phyloP scores from a whole-genome alignment of 2,797 vertebrate genomes.

The Gymnopithys bicolor region DNA sequence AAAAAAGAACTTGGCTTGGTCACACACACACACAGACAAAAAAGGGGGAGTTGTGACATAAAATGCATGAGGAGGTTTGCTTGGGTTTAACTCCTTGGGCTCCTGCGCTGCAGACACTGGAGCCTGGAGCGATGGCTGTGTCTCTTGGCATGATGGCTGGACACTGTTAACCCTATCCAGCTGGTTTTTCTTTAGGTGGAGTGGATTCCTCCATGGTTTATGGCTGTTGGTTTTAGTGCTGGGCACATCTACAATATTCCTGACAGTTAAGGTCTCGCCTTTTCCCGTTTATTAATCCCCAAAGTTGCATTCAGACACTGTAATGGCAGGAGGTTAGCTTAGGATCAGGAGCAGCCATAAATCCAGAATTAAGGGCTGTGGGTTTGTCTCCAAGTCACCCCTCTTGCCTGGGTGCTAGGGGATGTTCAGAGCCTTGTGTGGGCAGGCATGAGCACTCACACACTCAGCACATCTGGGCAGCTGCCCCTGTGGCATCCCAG shows the following conservation, averaged over 20 bases:
- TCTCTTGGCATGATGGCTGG: background rate
- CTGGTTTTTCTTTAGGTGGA: background rate
- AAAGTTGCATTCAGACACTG: conserved; percentile 27
- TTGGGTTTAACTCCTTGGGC: conserved; percentile 48
- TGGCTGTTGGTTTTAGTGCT: background rate
- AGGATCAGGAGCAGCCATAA: background rate
- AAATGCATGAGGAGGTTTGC: conserved; percentile 33
- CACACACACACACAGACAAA: conserved; percentile 24
- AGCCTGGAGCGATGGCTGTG: background rate
- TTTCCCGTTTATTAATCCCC: conserved; percentile 39
- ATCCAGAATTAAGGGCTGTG: background rate
- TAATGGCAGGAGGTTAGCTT: conserved; percentile 9
- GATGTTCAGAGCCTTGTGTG: background rate
- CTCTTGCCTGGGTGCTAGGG: background rate
- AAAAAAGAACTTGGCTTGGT: conserved; percentile 62
- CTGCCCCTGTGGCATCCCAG: background rate
- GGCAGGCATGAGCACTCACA: fast-evolving
- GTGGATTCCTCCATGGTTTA: background rate
- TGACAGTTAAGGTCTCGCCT: conserved; percentile 20
- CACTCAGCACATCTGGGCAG: fast-evolving
- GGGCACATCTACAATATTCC: background rate
- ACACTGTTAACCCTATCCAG: background rate
- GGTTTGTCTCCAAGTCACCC: background rate
- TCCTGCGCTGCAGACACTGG: background rate
- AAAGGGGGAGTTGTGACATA: conserved; percentile 13